Percentiles rank a stretch among this genome's conserved stretches.
Conservation (phyloP, 2,888 invertebrate species). For the Mactromeris polynyma region DNA sequence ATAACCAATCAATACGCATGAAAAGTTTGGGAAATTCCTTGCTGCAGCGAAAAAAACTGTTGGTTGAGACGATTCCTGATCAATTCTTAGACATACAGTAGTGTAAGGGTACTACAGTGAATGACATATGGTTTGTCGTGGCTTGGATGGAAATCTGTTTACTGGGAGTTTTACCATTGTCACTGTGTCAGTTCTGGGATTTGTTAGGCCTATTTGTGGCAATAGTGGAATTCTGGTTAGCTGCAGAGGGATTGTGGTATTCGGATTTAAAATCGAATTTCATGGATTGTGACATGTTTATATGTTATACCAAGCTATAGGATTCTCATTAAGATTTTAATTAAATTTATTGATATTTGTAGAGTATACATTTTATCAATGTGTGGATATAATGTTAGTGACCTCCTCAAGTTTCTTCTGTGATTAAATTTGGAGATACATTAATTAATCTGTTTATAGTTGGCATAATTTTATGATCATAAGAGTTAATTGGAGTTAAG, state of each 20-base stretch:
- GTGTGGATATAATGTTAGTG: neutral
- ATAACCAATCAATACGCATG: conserved; percentile 31
- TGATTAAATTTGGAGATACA: neutral
- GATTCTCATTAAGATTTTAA: neutral
- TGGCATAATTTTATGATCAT: neutral
- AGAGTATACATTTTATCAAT: too few relatives aligned
- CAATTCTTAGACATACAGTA: conserved; percentile 8
- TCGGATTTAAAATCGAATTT: neutral
- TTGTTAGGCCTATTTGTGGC: neutral
- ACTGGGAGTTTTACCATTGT: neutral
- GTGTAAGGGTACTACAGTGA: neutral
- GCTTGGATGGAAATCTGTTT: conserved; percentile 16
- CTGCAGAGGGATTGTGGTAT: neutral
- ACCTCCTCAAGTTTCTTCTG: neutral
- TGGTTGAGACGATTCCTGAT: conserved; percentile 20
- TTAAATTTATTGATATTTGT: neutral
- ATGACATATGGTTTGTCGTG: conserved; percentile 35
- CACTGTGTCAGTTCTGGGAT: neutral
- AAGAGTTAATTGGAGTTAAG: neutral
- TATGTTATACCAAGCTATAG: neutral
- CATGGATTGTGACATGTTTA: neutral
- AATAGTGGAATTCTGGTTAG: neutral
- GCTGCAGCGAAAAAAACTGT: neutral
- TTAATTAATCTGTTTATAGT: neutral
- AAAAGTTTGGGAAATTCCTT: conserved; percentile 34